phyloP scores from a whole-genome alignment of 2,113 vertebrate genomes.

The Oxygymnocypris stewartii region DNA sequence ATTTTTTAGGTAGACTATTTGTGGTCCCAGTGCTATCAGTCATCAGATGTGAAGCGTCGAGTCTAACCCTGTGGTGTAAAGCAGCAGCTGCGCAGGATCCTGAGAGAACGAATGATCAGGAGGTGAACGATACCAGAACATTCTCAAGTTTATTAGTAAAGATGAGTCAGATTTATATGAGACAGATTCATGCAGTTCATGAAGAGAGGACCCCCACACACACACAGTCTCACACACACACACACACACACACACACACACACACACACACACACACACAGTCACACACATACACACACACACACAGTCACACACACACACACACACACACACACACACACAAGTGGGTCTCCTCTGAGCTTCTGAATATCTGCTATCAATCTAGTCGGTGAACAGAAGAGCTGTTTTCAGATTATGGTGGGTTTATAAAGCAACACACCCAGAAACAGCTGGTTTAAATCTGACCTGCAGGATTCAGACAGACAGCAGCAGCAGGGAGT shows the following conservation, averaged over 20 bases:
- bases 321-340: not conserved
- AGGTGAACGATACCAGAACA: too few relatives aligned
- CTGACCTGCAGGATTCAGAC: slow-evolving; percentile 14
- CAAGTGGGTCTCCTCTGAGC: not conserved
- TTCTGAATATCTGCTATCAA: slow-evolving; percentile 26
- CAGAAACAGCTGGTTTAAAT: slow-evolving; percentile 49
- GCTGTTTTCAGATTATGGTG: slow-evolving; percentile 29
- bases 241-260: not conserved
- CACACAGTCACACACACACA: too few relatives aligned
- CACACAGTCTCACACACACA: not conserved
- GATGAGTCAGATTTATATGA: too few relatives aligned
- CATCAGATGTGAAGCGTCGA: too few relatives aligned
- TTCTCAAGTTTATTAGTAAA: too few relatives aligned
- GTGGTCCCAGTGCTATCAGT: too few relatives aligned
- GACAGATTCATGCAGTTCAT: too few relatives aligned
- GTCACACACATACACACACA: too few relatives aligned
- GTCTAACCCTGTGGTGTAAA: too few relatives aligned
- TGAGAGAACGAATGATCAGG: too few relatives aligned
- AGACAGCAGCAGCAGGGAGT: slow-evolving; percentile 2
- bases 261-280: not conserved
- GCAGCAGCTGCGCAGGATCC: too few relatives aligned
- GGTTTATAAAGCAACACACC: slow-evolving; percentile 38
- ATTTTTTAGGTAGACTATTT: too few relatives aligned
- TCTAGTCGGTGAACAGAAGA: slow-evolving; percentile 8
- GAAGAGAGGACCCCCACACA: not conserved